Evolutionary conservation across 2,888 invertebrate species (phyloP), one percentile per base, ranked within the genome.

Genomic region (Caenorhabditis angaria): DNA sequence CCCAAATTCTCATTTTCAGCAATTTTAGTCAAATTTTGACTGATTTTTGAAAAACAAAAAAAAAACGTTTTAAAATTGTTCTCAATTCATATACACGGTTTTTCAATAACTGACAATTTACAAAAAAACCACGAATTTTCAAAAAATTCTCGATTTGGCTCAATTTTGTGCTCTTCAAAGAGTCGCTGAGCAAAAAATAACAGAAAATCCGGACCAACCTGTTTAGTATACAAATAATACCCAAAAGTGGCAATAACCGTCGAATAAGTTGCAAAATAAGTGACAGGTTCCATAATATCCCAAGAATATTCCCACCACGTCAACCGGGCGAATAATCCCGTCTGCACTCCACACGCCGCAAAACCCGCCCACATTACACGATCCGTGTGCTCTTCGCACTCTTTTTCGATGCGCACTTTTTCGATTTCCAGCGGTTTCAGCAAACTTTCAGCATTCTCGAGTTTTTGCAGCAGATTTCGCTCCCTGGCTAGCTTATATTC

Each of bases 241-340:
- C 95, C 94, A 88, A 95, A 96, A 74, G 92, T 92, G 41, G 93
- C 94, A 92, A 99, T 95, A 61, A 94, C 93, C 12, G 97, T 97
- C 67, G 94, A 95, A 88, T 97, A 97, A 2, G 97, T 97, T 64
- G 90, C 89, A 79, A 97, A 99, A 90, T 97, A 99, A 4, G 97
- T 99, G 85, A 96, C 94, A 0, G 96, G 96, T 89, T 97, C 96
- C 95, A 95, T 95, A 88, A 96, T 96, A 89, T 96, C 95, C 95
- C 95, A 85, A 14, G 95, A 95, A 90, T 99, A 99, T 90, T 99
- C 97, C 95, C 96, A 97, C 97, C 97, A 99, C 65, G 97, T 99
- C 47, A 99, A 91, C 64, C 99, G 91, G 22, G 97, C 97, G 75
- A 99, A 91, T 60, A 96, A 92, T 1, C 97, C 80, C 12, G 78